A percentile compares a stretch with the other conserved stretches of the same genome.
Evolutionary conservation across 2,113 vertebrate genomes (phyloP).

Genomic region (Aspiorhynchus laticeps): DNA sequence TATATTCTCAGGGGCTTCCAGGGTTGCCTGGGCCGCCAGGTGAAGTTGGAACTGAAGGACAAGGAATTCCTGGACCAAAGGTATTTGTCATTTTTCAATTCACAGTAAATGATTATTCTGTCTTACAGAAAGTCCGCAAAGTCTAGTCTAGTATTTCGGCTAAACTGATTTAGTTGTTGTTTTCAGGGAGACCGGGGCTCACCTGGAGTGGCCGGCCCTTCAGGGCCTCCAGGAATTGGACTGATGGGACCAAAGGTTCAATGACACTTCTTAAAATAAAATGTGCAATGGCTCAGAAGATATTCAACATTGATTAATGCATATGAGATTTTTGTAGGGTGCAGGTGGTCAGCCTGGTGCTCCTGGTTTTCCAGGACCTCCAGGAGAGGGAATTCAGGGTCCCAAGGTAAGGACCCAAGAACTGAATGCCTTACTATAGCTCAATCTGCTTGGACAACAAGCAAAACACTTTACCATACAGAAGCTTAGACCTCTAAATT

Average conservation of each 20-base stretch:
- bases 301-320: background rate
- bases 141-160: background rate
- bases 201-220: conserved; percentile 73
- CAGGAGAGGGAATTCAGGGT: conserved; percentile 81
- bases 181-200: conserved; percentile 79
- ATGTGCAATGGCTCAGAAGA: background rate
- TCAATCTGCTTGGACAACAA: background rate
- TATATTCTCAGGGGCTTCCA: conserved; percentile 74
- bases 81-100: conserved; percentile 62
- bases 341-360: conserved; percentile 74
- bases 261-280: background rate
- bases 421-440: background rate
- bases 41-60: conserved; percentile 77
- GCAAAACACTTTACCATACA: background rate
- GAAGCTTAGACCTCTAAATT: background rate
- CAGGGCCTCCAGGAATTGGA: conserved; percentile 74
- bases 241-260: conserved; percentile 80
- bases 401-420: conserved; percentile 75
- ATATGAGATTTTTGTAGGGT: conserved; percentile 69
- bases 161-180: conserved; percentile 19
- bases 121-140: background rate
- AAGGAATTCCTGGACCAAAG: conserved; percentile 82
- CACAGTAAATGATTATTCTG: background rate
- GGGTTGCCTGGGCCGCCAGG: conserved; percentile 79
- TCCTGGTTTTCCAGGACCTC: conserved; percentile 72